Base-by-base conservation (phyloP, 1,140 invertebrate genomes). In the Drosophila pseudoananassae region DNA sequence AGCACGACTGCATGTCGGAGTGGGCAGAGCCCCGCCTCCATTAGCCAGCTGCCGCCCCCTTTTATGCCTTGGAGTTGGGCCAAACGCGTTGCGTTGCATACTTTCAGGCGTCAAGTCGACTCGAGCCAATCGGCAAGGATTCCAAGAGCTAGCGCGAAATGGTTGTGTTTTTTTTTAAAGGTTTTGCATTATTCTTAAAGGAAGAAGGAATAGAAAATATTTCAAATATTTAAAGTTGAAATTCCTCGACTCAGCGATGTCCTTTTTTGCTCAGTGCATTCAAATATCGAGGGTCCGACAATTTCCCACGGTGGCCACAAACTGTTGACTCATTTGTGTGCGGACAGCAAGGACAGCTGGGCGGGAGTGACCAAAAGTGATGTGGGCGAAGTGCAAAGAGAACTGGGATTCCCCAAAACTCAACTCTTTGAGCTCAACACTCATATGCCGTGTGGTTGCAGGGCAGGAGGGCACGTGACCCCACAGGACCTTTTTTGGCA, bases 241-340 rank as follows among this genome's bases (percentile, higher is more conserved):
- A 33, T 33, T 10, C 31, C 31, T 4, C 1, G 10, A 3, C 2
- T 0, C 29, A 31, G 9, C 1, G 29, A 9, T 8, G 7, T 15
- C 14, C 12, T n/a, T 46, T 20, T 46, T 46, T 17, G 15, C 15
- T 17, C 0, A 20, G 43, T 46, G 43, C 17, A 20, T 4, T 17
- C 43, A 6, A 46, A 17, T 15, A 49, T 40, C 31, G 53, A 31
- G 38, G 15, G 31, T 20, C 52, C 63, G 49, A 76, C 45, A 38
- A 23, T 53, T 51, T 49, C 55, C 76, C 76, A 59, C 57, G 54
- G 20, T 80, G 77, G 77, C 77, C 77, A 80, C 77, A 80, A 80
- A 63, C 77, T 80, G 77, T 80, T 80, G 77, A 80, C 77, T 80
- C 77, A 80, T 80, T 80, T 79, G 77, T 58, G 77, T 74, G 61